These are phyloP conservation scores for Ptilonorhynchus violaceus DNA, from an alignment of 2,113 vertebrate species.

Conservation along the genomic window DNA sequence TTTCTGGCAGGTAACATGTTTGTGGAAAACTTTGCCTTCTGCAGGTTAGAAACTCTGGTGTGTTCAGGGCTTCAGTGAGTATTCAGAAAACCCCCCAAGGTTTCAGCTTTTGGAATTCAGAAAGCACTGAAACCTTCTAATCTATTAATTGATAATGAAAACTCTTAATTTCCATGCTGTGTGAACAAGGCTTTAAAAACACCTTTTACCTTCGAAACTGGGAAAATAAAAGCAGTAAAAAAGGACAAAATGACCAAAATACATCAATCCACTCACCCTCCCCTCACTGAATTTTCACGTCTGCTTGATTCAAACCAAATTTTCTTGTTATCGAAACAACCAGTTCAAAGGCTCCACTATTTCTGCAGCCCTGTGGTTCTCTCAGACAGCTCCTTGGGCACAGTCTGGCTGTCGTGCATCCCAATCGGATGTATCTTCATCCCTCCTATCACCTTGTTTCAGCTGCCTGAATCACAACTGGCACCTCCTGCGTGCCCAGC, in stretches of 20 bases:
- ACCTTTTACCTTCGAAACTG: not conserved
- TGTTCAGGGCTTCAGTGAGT: not conserved
- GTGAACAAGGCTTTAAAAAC: not conserved
- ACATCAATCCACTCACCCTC: not conserved
- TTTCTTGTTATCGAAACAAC: not conserved
- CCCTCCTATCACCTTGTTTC: rapidly evolving
- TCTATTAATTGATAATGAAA: not conserved
- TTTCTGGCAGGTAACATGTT: not conserved
- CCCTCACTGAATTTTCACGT: not conserved
- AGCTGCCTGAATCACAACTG: not conserved
- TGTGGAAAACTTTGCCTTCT: not conserved
- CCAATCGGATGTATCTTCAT: not conserved
- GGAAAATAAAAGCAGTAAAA: not conserved
- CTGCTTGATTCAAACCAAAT: not conserved
- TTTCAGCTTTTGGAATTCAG: not conserved
- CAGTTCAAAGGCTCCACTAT: not conserved
- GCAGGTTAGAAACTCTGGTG: not conserved
- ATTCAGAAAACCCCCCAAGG: not conserved
- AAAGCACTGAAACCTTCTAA: not conserved
- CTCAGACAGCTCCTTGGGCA: not conserved
- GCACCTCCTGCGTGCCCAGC: not conserved
- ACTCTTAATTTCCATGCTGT: not conserved
- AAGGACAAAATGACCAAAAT: not conserved
- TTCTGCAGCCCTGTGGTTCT: not conserved
- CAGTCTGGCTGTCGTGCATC: not conserved